Base-by-base conservation (phyloP, 2,888 invertebrate genomes). In the Dicroscelio sp. region DNA sequence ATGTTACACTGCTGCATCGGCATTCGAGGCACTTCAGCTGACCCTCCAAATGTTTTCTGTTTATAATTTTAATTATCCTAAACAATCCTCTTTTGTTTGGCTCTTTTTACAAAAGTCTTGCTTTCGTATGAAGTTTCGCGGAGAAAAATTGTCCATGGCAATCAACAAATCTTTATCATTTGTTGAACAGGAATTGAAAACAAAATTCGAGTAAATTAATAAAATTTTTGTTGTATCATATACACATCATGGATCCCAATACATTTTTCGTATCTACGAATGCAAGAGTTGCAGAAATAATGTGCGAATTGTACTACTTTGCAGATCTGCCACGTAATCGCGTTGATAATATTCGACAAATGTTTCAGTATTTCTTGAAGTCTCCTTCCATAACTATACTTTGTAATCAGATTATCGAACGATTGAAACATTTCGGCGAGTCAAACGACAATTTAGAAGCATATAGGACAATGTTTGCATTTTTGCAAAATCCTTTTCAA, bases 51-150 rank as follows among this genome's bases (percentile, higher is more conserved):
- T 83, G 38, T 71, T 58, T n/a, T 3, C 38, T 3, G 71, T 43
- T n/a, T 83, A 31, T n/a, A 52, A 27, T 30, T 83, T 83, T 31
- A 43, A 27, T 10, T 83, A 71, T 35, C 71, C 83, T 2, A 69
- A 83, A 60, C n/a, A 30, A 71, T 58, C 55, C 27, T 38, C 17
- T n/a, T 30, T 10, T 43, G 55, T 55, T 1, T 83, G 71, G 83
- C 20, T 10, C n/a, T 71, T 83, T 38, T 12, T 83, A 10, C 71
- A 83, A 38, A 71, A 83, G 58, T 58, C 43, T 35, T 67, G 67
- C 27, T 82, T 82, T 23, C 25, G 52, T 5, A 67, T 82, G 69
- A 67, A 43, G 27, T 67, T 82, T 43, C 55, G 27, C 2, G 55
- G 25, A 5, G 58, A 83, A 58, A 83, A 71, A 83, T 1, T 83